Conservation (phyloP, 2,797 vertebrate species). For the Cyclura pinguis region DNA sequence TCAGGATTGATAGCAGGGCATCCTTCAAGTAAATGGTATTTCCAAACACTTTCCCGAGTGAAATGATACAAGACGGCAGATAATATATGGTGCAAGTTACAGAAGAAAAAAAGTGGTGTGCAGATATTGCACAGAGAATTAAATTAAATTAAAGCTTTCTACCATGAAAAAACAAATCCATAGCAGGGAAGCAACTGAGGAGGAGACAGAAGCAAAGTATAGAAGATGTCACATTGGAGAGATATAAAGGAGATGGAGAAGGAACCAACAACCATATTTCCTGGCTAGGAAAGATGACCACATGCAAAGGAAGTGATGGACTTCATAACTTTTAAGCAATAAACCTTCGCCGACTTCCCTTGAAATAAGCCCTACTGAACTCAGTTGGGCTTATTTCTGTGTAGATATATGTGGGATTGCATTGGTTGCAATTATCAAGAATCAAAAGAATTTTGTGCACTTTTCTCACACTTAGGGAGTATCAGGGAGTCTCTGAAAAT, state of each 20-base stretch:
- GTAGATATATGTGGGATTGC: background rate
- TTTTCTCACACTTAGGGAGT: background rate
- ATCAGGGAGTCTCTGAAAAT: background rate
- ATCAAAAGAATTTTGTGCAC: background rate
- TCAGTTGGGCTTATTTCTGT: background rate
- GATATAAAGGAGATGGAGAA: conserved; percentile 50
- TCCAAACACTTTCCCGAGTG: conserved; percentile 61
- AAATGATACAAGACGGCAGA: conserved; percentile 70
- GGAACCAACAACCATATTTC: conserved; percentile 37
- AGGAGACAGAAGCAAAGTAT: conserved; percentile 61
- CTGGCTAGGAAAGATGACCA: background rate
- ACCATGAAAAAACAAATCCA: conserved; percentile 55
- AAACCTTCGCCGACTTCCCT: background rate
- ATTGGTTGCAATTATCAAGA: background rate
- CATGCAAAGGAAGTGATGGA: background rate
- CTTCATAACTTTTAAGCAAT: background rate
- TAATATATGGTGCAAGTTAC: conserved; percentile 71
- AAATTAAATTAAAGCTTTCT: conserved; percentile 75
- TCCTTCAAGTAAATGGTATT: conserved; percentile 68
- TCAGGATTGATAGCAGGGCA: conserved; percentile 68
- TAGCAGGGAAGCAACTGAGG: conserved; percentile 58
- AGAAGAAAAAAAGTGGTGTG: conserved; percentile 41
- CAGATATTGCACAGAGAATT: conserved; percentile 58
- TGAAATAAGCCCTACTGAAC: background rate
- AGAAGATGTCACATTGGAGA: conserved; percentile 57